Percentiles rank a stretch among this genome's conserved stretches.
Conservation (phyloP, 2,888 invertebrate species). For the Actias luna region DNA sequence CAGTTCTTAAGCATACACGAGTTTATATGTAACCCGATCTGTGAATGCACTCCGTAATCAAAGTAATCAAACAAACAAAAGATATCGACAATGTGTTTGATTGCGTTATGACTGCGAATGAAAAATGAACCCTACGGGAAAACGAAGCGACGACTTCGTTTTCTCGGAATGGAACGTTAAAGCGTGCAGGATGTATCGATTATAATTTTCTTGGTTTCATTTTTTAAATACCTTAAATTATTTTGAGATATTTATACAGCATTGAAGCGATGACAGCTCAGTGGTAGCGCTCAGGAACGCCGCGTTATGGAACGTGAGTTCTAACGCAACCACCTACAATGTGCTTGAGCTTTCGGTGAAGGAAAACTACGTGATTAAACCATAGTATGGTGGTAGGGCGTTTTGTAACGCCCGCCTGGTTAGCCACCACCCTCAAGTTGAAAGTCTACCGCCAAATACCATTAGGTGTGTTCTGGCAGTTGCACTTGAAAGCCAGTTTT, state of each 20-base stretch:
- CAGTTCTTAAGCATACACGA: neutral
- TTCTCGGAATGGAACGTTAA: neutral
- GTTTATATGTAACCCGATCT: neutral
- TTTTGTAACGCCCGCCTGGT: too few species aligned
- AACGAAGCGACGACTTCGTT: neutral
- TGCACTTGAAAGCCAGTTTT: too few species aligned
- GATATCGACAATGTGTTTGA: neutral
- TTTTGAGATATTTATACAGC: neutral
- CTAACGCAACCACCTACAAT: too few species aligned
- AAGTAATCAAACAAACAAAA: constrained; percentile 9
- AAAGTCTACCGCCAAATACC: too few species aligned
- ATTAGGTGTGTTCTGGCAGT: too few species aligned
- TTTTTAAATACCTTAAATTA: neutral
- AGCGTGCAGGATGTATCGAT: neutral
- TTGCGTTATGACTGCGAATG: constrained; percentile 1
- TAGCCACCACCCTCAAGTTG: too few species aligned
- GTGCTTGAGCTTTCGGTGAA: too few species aligned
- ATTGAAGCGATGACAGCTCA: too few species aligned
- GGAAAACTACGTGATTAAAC: too few species aligned
- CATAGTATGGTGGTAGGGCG: too few species aligned
- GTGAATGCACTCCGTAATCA: neutral
- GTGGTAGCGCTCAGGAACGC: too few species aligned
- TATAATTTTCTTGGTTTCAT: neutral
- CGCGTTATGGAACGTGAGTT: too few species aligned
- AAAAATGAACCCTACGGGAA: neutral